These are phyloP conservation scores for Platyscapa corneri DNA, from an alignment of 1,140 invertebrate species.

Conservation along the genomic window DNA sequence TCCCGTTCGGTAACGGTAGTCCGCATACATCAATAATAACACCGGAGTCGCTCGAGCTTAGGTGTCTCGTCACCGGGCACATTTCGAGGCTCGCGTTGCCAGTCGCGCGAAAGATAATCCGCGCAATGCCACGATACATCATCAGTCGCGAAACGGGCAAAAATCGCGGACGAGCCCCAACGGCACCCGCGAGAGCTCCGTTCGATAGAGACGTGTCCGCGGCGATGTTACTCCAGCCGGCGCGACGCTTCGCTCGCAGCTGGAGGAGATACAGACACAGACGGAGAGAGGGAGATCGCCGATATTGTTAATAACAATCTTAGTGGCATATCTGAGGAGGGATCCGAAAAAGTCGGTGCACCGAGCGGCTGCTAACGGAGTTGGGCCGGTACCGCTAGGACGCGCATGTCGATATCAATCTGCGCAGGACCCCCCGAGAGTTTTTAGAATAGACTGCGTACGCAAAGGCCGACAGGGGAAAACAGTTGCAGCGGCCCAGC, in stretches of 20 bases:
- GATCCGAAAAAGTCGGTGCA: neutral
- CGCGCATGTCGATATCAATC: conserved; percentile 50
- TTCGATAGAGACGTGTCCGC: neutral
- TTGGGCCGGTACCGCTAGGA: conserved; percentile 60
- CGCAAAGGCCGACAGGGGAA: neutral
- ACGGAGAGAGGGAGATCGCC: neutral
- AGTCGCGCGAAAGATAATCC: neutral
- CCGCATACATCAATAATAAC: conserved; percentile 35
- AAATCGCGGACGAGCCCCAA: neutral
- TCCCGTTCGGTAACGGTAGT: conserved; percentile 43
- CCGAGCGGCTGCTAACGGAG: conserved; percentile 59
- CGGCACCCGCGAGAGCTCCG: neutral
- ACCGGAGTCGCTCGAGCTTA: neutral
- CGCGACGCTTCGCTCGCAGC: neutral
- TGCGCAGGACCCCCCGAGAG: neutral
- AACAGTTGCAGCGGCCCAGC: neutral
- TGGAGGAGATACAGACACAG: neutral
- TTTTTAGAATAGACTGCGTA: neutral
- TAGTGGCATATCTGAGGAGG: conserved; percentile 47
- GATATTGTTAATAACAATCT: conserved; percentile 64
- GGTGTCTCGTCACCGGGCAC: no score
- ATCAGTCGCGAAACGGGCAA: neutral
- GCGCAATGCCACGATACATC: conserved; percentile 32
- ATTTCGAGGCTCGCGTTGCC: neutral
- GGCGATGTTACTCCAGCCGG: neutral